Conservation (phyloP, 2,113 vertebrate genomes). For the Lagopus leucura region DNA sequence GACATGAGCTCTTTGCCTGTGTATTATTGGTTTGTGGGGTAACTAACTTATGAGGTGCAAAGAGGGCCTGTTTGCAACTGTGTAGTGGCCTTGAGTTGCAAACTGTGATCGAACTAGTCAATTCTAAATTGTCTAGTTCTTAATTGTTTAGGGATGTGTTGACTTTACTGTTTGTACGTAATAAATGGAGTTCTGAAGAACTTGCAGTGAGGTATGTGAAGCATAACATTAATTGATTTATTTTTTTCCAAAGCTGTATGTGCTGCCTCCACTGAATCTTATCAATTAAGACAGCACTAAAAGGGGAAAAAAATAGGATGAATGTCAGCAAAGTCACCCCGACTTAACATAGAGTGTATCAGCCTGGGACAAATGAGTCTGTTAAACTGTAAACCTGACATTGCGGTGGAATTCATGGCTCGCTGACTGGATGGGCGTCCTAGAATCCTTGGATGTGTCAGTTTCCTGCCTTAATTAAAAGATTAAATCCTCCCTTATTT, state of each 20-base stretch:
- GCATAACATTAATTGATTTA: neutral
- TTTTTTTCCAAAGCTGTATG: neutral
- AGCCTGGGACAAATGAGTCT: neutral
- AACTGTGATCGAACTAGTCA: neutral
- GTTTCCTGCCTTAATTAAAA: neutral
- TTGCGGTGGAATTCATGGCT: neutral
- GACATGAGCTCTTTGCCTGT: neutral
- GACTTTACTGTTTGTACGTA: neutral
- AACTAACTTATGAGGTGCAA: neutral
- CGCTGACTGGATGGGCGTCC: neutral
- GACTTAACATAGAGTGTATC: neutral
- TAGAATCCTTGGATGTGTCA: neutral
- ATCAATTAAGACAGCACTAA: neutral
- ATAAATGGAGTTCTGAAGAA: neutral
- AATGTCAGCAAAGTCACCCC: neutral
- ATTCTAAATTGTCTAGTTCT: neutral
- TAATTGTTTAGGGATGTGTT: neutral
- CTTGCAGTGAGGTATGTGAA: neutral
- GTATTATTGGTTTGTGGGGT: neutral
- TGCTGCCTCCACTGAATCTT: neutral
- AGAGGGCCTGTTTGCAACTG: neutral
- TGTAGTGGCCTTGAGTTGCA: neutral
- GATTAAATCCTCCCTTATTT: neutral
- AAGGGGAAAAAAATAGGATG: neutral
- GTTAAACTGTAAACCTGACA: neutral